Conservation (phyloP, 1,140 invertebrate species). For the Carcinoscorpius rotundicauda region DNA sequence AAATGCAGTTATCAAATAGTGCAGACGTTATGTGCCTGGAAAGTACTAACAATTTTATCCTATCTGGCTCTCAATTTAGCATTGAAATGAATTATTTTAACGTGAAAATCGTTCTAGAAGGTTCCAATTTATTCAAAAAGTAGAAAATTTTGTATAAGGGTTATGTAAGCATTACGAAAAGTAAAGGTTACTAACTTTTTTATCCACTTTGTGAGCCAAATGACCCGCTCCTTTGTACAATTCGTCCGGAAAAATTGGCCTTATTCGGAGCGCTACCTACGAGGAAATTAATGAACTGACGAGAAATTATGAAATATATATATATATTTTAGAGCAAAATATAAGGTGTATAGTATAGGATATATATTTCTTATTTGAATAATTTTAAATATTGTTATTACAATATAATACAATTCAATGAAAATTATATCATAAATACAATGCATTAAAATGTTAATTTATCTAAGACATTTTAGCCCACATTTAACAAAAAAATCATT, state of each 20-base stretch:
- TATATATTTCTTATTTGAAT: too few relatives aligned
- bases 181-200: constrained; percentile 32
- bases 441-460: too few relatives aligned
- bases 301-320: too few relatives aligned
- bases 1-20: neutral
- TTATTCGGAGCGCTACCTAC: constrained; percentile 42
- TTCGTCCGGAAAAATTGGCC: constrained; percentile 40
- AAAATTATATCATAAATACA: too few relatives aligned
- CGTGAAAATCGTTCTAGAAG: neutral
- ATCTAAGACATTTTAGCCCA: too few relatives aligned
- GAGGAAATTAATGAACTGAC: constrained; percentile 7
- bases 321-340: too few relatives aligned
- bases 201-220: constrained; percentile 39
- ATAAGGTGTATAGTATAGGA: too few relatives aligned
- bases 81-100: too few relatives aligned
- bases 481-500: too few relatives aligned
- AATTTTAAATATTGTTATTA: too few relatives aligned
- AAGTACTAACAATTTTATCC: constrained; percentile 6
- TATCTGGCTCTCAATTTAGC: neutral
- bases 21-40: constrained; percentile 1
- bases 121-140: constrained; percentile 1
- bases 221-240: constrained; percentile 34
- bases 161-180: neutral
- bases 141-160: constrained; percentile 1
- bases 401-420: too few relatives aligned